Evolutionary conservation across 2,797 vertebrate genomes (phyloP), one percentile per base, ranked within the genome.

Genomic region (Epinephelus awoara): DNA sequence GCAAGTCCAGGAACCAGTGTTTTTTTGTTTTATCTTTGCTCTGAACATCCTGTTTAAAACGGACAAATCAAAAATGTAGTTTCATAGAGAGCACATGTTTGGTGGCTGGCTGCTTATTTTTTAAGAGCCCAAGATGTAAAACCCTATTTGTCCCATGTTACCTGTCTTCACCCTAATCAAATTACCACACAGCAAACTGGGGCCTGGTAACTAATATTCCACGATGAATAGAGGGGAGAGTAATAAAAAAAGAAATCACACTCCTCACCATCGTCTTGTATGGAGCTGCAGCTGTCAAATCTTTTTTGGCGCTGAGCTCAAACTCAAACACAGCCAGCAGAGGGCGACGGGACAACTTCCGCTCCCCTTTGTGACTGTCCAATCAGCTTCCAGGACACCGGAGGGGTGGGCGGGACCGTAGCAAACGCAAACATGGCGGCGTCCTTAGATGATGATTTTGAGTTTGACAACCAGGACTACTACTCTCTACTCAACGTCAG

Each of bases 401-500:
- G 72, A 8, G 4, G 0, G 46, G 88, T 87, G 90, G 92, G 93
- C 87, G 92, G 91, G 85, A 59, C 94, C 17, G 91, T 89, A 93
- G 80, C 92, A 91, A 94, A 95, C 83, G 94, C 85, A 92, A 97
- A 97, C 94, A 98, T 99, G 98, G 97, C 97, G 96, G 96, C 97
- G 96, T 96, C 96, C 96, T 96, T 96, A 94, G 94, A 94, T 75
- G 96, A 96, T 87, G 96, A 97, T 91, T 88, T 90, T 59, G 97
- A 97, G 90, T 93, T 92, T 80, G 96, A 97, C 91, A 98, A 97
- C 91, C 96, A 98, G 92, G 97, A 99, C 92, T 98, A 97, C 88
- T 99, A 99, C 91, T 96, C 97, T 84, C 92, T 98, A 38, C 94
- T 99, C 65, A 99, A 99, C 91, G 98, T 98, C 93, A 96, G 98